Conservation (phyloP, 2,797 vertebrate genomes). For the Poecilia velifera region DNA sequence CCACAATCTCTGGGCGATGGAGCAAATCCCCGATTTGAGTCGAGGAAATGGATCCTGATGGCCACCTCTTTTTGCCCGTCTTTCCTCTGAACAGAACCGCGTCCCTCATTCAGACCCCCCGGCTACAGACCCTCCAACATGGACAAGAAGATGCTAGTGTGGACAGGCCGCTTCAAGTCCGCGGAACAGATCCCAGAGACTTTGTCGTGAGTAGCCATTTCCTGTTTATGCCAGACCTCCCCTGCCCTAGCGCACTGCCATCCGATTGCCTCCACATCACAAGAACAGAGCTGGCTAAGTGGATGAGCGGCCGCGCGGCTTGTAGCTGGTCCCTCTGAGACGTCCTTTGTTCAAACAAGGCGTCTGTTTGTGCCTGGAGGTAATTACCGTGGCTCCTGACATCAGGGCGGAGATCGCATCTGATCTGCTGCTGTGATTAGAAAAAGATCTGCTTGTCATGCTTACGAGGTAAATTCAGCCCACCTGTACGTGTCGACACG, state of each 20-base stretch:
- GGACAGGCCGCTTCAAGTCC: conserved; percentile 91
- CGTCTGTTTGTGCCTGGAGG: conserved; percentile 35
- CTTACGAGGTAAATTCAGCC: conserved; percentile 39
- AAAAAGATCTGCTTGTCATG: conserved; percentile 40
- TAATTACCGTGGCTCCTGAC: conserved; percentile 59
- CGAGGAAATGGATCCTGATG: neutral
- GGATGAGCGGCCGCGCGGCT: conserved; percentile 18
- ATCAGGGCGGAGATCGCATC: conserved; percentile 54
- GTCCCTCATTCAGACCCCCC: conserved; percentile 75
- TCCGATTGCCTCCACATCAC: conserved; percentile 42
- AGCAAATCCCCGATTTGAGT: conserved; percentile 18
- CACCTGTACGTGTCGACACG: neutral
- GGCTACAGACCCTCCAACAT: conserved; percentile 82
- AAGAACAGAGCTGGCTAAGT: conserved; percentile 45
- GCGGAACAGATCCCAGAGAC: conserved; percentile 89
- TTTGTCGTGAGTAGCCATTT: conserved; percentile 88
- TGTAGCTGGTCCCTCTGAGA: conserved; percentile 28
- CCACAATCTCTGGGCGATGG: conserved; percentile 25
- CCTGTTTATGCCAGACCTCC: conserved; percentile 71
- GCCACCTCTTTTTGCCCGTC: conserved; percentile 1
- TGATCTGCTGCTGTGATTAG: conserved; percentile 51
- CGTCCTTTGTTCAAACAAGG: conserved; percentile 50
- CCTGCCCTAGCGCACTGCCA: neutral
- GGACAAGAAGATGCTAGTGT: conserved; percentile 88
- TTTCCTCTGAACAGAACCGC: conserved; percentile 47